Percentiles rank a stretch among this genome's conserved stretches.
These are phyloP conservation scores for Apamea epomidion DNA, from an alignment of 2,888 invertebrate genomes.

Conservation along the genomic window DNA sequence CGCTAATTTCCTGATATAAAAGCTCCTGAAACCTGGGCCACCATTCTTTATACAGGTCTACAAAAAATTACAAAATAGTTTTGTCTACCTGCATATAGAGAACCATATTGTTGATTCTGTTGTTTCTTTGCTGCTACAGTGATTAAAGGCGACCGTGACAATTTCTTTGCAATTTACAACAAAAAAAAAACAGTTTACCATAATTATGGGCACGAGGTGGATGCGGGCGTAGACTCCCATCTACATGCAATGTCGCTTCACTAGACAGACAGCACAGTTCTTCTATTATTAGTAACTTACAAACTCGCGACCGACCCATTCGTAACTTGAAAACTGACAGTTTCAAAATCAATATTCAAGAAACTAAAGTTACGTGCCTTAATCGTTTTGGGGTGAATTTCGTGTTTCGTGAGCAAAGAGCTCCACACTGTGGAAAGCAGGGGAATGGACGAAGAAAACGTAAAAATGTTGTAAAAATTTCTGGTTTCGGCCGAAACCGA, in stretches of 20 bases:
- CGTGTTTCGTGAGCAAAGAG: not conserved
- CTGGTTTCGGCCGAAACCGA: conserved; percentile 10
- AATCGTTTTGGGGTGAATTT: conserved; percentile 4
- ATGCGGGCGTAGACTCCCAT: conserved; percentile 43
- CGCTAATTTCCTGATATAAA: not conserved
- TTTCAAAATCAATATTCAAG: conserved; percentile 19
- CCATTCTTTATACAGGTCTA: not conserved
- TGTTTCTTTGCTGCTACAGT: not conserved
- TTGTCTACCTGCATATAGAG: not conserved
- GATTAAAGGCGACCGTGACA: not conserved
- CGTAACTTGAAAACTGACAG: not conserved
- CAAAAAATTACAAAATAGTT: not conserved
- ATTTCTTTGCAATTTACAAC: conserved; percentile 3
- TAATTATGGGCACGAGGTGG: conserved; percentile 27
- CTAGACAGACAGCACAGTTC: conserved; percentile 4
- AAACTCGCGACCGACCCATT: not conserved
- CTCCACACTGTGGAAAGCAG: not conserved
- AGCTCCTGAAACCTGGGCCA: not conserved
- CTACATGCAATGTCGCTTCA: conserved; percentile 10
- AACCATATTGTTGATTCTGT: not conserved
- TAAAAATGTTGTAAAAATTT: not conserved
- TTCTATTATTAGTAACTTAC: conserved; percentile 13
- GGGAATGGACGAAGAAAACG: not conserved
- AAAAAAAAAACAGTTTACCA: conserved; percentile 19
- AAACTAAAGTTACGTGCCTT: not conserved